Conservation (phyloP, 2,113 vertebrate species). For the Zapus hudsonius region DNA sequence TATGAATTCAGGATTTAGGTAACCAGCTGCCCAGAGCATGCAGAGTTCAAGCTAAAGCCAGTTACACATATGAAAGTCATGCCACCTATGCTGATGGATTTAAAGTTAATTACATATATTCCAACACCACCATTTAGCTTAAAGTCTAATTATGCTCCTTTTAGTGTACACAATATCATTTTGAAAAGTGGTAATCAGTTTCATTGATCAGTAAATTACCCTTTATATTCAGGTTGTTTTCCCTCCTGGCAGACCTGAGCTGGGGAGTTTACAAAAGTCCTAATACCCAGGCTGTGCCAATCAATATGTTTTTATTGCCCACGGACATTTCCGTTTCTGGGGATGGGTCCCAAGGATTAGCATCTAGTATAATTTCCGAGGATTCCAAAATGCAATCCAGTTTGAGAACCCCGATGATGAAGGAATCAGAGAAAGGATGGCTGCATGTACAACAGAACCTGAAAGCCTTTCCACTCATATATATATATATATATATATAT, state of each 20-base stretch:
- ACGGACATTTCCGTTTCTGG: background rate
- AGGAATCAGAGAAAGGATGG: background rate
- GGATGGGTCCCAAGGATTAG: background rate
- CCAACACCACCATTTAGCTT: background rate
- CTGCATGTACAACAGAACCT: background rate
- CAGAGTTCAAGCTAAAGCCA: background rate
- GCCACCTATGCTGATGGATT: background rate
- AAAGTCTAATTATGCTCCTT: slow-evolving; percentile 26
- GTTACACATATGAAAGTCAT: background rate
- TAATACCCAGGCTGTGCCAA: background rate
- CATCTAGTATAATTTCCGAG: background rate
- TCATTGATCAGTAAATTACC: background rate
- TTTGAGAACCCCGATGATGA: background rate
- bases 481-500: too few relatives aligned
- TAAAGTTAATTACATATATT: background rate
- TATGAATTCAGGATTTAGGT: slow-evolving; percentile 49
- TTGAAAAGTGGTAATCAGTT: background rate
- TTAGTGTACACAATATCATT: background rate
- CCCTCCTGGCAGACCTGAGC: background rate
- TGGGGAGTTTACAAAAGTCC: background rate
- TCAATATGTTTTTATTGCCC: too few relatives aligned
- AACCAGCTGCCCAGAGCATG: background rate
- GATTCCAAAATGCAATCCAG: background rate
- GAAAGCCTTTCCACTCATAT: too few relatives aligned
- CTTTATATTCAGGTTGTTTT: slow-evolving; percentile 3